phyloP scores from a whole-genome alignment of 2,797 vertebrate genomes.

The Triplophysa yarkandensis region DNA sequence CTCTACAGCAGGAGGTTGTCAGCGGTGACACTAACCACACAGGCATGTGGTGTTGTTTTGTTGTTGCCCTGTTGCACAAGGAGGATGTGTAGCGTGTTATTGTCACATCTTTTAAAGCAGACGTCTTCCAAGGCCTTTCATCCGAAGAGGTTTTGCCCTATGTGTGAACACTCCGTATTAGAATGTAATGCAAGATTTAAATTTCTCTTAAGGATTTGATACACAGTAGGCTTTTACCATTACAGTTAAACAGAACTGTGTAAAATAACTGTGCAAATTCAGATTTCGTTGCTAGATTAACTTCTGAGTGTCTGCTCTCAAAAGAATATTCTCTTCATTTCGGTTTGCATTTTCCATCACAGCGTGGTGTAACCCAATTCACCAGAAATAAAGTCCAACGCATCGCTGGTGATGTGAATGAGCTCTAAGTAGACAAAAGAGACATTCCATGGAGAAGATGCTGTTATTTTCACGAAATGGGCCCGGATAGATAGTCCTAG shows the following conservation, averaged over 20 bases:
- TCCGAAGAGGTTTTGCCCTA: constrained; percentile 1
- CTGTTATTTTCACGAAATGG: constrained; percentile 3
- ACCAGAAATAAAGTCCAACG: constrained; percentile 5
- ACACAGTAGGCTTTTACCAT: constrained; percentile 9
- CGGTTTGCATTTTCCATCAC: constrained; percentile 6
- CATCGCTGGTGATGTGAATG: constrained; percentile 8
- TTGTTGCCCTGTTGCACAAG: constrained; percentile 9
- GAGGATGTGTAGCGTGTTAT: neutral
- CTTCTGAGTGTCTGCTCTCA: constrained; percentile 30
- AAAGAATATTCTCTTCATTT: constrained; percentile 28
- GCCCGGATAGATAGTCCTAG: constrained; percentile 40
- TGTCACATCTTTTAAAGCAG: constrained; percentile 10
- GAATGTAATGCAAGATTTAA: neutral
- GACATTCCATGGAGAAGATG: constrained; percentile 24
- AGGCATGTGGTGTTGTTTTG: constrained; percentile 32
- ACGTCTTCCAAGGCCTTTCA: constrained; percentile 22
- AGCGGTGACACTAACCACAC: constrained; percentile 40
- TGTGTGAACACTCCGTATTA: neutral
- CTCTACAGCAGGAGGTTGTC: constrained; percentile 39
- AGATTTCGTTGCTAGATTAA: constrained; percentile 31
- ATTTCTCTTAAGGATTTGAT: constrained; percentile 13
- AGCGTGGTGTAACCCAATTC: constrained; percentile 2
- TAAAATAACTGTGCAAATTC: constrained; percentile 17
- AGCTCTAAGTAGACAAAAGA: neutral
- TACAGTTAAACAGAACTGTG: neutral